These are phyloP conservation scores for Drosophila oshimai DNA, from an alignment of 1,140 invertebrate species.

Conservation along the genomic window DNA sequence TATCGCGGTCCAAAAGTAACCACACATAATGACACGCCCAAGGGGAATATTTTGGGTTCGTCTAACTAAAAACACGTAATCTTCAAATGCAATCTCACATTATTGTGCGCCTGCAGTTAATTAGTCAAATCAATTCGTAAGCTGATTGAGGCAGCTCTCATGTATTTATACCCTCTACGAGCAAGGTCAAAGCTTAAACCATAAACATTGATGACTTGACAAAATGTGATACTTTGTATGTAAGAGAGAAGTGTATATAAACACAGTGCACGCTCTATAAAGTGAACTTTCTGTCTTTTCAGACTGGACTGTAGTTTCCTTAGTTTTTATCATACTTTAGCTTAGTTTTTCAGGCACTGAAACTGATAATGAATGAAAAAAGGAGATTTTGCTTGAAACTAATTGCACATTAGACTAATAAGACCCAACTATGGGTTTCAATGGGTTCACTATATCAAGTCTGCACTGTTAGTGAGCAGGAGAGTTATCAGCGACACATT, in stretches of 20 bases:
- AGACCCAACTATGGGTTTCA: too few species aligned
- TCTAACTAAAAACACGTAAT: slow-evolving; percentile 6
- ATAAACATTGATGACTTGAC: slow-evolving; percentile 78
- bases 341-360: too few species aligned
- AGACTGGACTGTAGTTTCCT: slow-evolving; percentile 1
- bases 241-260: slow-evolving; percentile 7
- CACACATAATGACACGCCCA: not conserved
- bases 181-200: slow-evolving; percentile 68
- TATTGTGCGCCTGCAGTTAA: slow-evolving; percentile 32
- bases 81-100: slow-evolving; percentile 7
- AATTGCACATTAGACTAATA: too few species aligned
- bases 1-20: not conserved
- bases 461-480: slow-evolving; percentile 15
- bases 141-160: slow-evolving; percentile 45
- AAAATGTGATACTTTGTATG: slow-evolving; percentile 48
- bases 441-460: not conserved
- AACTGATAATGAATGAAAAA: too few species aligned
- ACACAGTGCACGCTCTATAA: not conserved
- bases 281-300: not conserved
- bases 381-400: too few species aligned
- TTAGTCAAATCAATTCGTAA: slow-evolving; percentile 49
- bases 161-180: slow-evolving; percentile 28
- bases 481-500: slow-evolving; percentile 18
- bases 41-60: not conserved
- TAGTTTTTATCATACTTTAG: too few species aligned